Evolutionary conservation across 2,888 invertebrate genomes (phyloP).

Genomic region (Tipula helvola): DNA sequence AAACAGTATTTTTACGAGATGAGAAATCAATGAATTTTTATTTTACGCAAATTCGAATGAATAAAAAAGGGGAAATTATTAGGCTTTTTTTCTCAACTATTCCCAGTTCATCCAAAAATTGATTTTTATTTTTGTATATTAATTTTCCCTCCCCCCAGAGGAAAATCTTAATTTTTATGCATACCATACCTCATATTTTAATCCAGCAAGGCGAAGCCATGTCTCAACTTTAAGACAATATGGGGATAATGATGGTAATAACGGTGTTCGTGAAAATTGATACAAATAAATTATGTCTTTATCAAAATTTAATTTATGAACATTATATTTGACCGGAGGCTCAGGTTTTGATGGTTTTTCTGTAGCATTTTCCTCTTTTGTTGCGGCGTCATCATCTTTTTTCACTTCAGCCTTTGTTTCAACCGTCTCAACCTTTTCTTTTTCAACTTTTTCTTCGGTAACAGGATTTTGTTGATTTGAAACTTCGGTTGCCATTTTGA

Average conservation of each 20-base stretch:
- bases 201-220: conserved; percentile 80
- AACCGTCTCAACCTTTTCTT: conserved; percentile 33
- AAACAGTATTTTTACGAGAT: neutral
- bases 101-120: neutral
- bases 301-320: conserved; percentile 79
- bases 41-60: neutral
- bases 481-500: conserved; percentile 64
- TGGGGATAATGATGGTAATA: conserved; percentile 81
- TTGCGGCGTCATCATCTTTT: conserved; percentile 24
- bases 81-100: neutral
- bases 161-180: neutral
- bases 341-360: conserved; percentile 42
- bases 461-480: conserved; percentile 46
- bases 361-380: conserved; percentile 35
- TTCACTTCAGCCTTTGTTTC: conserved; percentile 26
- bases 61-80: neutral
- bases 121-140: neutral
- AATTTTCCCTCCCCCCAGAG: neutral
- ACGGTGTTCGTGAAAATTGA: conserved; percentile 83
- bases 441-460: conserved; percentile 37
- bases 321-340: conserved; percentile 59
- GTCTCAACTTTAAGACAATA: conserved; percentile 94
- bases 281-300: conserved; percentile 89
- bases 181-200: conserved; percentile 75
- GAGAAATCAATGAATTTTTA: neutral